These are phyloP conservation scores for Pogoniulus pusillus DNA, from an alignment of 2,797 vertebrate genomes.

Conservation along the genomic window DNA sequence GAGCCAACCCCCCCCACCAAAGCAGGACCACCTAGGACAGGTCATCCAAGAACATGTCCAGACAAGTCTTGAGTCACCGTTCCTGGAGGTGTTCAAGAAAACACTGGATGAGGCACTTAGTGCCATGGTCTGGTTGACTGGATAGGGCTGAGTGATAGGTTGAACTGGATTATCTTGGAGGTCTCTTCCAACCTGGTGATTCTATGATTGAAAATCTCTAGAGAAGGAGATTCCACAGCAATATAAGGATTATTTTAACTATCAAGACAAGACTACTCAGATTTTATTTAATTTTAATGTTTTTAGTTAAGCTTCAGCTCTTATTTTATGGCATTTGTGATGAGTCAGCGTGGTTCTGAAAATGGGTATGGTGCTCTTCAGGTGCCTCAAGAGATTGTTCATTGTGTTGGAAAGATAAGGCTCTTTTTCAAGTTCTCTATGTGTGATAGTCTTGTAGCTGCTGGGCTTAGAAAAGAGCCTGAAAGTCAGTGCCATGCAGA, in stretches of 20 bases:
- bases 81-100: too few species aligned
- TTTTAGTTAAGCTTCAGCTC: not conserved
- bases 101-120: too few species aligned
- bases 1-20: too few species aligned
- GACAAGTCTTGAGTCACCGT: too few species aligned
- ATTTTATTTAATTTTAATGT: not conserved
- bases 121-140: too few species aligned
- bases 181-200: too few species aligned
- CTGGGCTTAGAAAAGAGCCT: not conserved
- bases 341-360: not conserved
- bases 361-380: not conserved
- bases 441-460: not conserved
- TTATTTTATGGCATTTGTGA: not conserved
- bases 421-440: not conserved
- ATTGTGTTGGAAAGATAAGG: not conserved
- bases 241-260: not conserved
- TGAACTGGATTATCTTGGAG: too few species aligned
- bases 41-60: too few species aligned
- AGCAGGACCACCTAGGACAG: too few species aligned
- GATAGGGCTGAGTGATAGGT: too few species aligned
- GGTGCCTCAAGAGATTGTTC: not conserved
- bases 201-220: too few species aligned
- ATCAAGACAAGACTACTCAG: not conserved
- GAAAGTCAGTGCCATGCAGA: not conserved
- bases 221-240: too few species aligned